phyloP scores from a whole-genome alignment of 2,113 vertebrate genomes.

The Oreochromis tanganicae region DNA sequence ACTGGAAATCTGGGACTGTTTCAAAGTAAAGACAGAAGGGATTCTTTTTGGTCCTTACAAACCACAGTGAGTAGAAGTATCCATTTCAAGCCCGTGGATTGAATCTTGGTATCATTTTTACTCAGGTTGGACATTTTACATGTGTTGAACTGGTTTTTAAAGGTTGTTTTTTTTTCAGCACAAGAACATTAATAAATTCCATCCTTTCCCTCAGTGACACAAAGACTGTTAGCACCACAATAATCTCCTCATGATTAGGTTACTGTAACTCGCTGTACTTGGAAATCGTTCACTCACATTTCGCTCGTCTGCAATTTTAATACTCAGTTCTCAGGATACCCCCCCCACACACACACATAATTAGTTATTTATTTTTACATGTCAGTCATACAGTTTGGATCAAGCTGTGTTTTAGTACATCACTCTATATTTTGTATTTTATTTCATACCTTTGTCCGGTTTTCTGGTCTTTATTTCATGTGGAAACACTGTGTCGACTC shows the following conservation, averaged over 20 bases:
- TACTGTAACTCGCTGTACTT: background rate
- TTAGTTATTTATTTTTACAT: too few relatives aligned
- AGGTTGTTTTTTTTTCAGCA: background rate
- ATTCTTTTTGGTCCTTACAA: background rate
- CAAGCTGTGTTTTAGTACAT: background rate
- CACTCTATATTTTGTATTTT: background rate
- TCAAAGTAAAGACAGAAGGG: background rate
- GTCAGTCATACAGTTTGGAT: background rate
- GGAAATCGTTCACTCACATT: fast-evolving
- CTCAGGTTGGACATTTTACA: background rate
- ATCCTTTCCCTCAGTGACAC: background rate
- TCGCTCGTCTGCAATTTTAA: background rate
- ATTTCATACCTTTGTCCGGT: background rate
- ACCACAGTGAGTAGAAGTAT: background rate
- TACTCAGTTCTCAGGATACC: too few relatives aligned
- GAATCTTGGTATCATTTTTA: background rate
- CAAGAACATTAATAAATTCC: background rate
- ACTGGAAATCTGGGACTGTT: background rate
- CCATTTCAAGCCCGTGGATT: background rate
- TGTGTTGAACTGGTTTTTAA: background rate
- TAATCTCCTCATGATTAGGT: background rate
- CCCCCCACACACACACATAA: too few relatives aligned
- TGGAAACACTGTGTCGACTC: background rate
- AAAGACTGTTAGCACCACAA: background rate
- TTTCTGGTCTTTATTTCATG: background rate